phyloP scores from a whole-genome alignment of 2,888 invertebrate genomes.

The Clivina fossor region DNA sequence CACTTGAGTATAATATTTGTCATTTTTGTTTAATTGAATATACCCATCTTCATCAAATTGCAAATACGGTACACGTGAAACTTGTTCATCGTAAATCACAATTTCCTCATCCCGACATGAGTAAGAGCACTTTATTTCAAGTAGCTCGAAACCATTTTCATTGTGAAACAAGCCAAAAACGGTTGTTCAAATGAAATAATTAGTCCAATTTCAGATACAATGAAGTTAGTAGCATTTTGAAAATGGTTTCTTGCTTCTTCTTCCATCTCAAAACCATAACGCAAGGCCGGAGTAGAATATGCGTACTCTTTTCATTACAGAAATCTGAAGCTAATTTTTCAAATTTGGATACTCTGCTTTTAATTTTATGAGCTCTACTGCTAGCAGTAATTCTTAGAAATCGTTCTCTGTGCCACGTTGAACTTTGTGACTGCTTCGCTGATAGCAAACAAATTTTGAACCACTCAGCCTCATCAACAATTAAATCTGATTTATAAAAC shows the following conservation, averaged over 20 bases:
- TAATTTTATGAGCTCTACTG: not conserved
- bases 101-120: not conserved
- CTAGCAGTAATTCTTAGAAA: conserved; percentile 3
- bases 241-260: not conserved
- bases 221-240: conserved; percentile 1
- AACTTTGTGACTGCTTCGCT: not conserved
- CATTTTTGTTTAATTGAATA: not conserved
- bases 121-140: conserved; percentile 1
- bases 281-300: conserved; percentile 1
- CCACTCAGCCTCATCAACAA: conserved; percentile 7
- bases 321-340: not conserved
- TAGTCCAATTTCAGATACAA: not conserved
- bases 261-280: conserved; percentile 9
- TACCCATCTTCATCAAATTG: not conserved
- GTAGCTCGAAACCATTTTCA: not conserved
- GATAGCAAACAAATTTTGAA: not conserved
- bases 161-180: conserved; percentile 1
- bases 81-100: not conserved
- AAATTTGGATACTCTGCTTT: not conserved
- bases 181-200: not conserved
- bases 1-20: conserved; percentile 4
- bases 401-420: not conserved
- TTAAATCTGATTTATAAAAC: not conserved
- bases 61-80: not conserved
- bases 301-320: not conserved